A percentile compares a stretch with the other conserved stretches of the same genome.
Conservation (phyloP, 2,888 invertebrate species). For the Philopedon plagiatum region DNA sequence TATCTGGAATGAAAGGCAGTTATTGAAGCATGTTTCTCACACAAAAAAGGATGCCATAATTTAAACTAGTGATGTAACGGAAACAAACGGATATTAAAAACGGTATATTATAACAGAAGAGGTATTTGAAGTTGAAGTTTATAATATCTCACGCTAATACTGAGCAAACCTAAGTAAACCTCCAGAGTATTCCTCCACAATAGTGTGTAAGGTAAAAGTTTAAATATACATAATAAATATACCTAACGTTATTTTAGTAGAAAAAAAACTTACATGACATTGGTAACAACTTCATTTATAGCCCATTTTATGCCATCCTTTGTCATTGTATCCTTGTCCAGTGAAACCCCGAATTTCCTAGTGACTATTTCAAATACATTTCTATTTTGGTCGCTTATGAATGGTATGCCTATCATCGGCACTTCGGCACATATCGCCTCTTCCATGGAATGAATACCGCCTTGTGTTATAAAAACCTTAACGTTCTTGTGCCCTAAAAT, state of each 20-base stretch:
- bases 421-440: slow-evolving; percentile 67
- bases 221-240: no score
- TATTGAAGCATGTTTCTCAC: no score
- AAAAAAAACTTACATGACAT: slow-evolving; percentile 14
- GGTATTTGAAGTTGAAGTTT: no score
- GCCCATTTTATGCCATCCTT: slow-evolving; percentile 27
- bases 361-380: slow-evolving; percentile 58
- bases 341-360: slow-evolving; percentile 61
- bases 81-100: no score
- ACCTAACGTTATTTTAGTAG: no score
- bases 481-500: slow-evolving; percentile 65
- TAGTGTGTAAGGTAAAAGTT: no score
- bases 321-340: slow-evolving; percentile 60
- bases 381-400: slow-evolving; percentile 67
- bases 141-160: no score
- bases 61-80: no score
- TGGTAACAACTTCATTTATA: slow-evolving; percentile 22
- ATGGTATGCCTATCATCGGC: slow-evolving; percentile 67
- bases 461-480: slow-evolving; percentile 69
- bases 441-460: slow-evolving; percentile 68
- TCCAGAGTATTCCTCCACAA: no score
- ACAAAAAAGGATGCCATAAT: no score
- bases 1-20: slow-evolving; percentile 57
- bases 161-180: no score
- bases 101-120: no score